These are phyloP conservation scores for Pungitius pungitius DNA, from an alignment of 2,113 vertebrate genomes.

Conservation along the genomic window DNA sequence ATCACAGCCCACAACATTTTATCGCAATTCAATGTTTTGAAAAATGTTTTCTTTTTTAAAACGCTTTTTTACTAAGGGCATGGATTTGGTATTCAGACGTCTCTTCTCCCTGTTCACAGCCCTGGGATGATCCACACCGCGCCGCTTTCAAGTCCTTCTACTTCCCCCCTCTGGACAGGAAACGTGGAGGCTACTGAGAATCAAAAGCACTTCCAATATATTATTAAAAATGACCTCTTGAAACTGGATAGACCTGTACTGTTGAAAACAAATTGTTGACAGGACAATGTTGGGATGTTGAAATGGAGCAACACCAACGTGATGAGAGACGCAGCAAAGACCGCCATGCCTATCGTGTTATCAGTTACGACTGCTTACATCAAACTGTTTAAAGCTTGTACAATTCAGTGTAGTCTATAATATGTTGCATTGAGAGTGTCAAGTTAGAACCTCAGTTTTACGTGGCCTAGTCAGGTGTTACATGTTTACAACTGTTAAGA, in stretches of 20 bases:
- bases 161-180: constrained; percentile 80
- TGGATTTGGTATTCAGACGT: constrained; percentile 33
- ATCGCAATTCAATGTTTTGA: neutral
- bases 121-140: constrained; percentile 75
- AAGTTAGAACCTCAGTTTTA: constrained; percentile 7
- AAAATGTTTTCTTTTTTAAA: too few species aligned
- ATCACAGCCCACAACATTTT: constrained; percentile 3
- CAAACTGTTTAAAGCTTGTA: constrained; percentile 7
- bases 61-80: constrained; percentile 4
- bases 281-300: constrained; percentile 17
- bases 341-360: constrained; percentile 18
- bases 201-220: constrained; percentile 18
- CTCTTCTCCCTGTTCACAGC: constrained; percentile 75
- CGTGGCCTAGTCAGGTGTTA: constrained; percentile 25
- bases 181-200: constrained; percentile 77
- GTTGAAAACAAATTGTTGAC: constrained; percentile 3
- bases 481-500: constrained; percentile 37
- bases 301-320: constrained; percentile 3
- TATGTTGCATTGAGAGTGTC: constrained; percentile 17
- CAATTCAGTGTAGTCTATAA: constrained; percentile 16
- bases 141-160: constrained; percentile 72
- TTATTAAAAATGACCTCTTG: constrained; percentile 10
- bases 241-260: constrained; percentile 30
- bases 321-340: constrained; percentile 2
- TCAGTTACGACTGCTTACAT: neutral